A percentile compares a stretch with the other conserved stretches of the same genome.
These are phyloP conservation scores for Oreochromis mossambicus DNA, from an alignment of 2,797 vertebrate species.

Conservation along the genomic window DNA sequence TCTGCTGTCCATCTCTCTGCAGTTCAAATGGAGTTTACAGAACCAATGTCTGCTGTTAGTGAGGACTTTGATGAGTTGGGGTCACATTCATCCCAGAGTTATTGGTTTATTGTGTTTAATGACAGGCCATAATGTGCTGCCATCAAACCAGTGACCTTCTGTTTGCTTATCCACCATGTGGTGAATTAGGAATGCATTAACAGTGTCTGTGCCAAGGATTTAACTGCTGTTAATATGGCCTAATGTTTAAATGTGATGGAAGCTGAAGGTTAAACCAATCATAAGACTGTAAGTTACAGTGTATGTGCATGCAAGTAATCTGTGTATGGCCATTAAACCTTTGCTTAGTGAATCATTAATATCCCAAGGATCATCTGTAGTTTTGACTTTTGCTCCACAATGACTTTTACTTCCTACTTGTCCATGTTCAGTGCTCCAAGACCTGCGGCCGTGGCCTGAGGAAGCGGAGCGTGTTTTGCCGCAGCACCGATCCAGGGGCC, in stretches of 20 bases:
- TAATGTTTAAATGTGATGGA: background rate
- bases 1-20: constrained; percentile 8
- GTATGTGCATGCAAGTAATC: background rate
- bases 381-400: background rate
- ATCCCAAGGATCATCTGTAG: background rate
- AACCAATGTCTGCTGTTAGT: background rate
- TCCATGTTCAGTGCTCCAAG: constrained; percentile 86
- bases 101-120: constrained; percentile 58
- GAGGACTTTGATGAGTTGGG: constrained; percentile 21
- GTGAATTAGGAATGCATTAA: constrained; percentile 27
- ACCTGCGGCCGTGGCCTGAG: constrained; percentile 89
- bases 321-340: background rate
- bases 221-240: constrained; percentile 15
- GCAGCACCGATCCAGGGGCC: constrained; percentile 69
- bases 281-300: background rate
- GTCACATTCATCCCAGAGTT: constrained; percentile 48
- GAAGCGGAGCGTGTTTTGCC: constrained; percentile 87
- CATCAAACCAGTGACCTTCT: constrained; percentile 49
- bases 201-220: constrained; percentile 15
- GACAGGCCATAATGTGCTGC: constrained; percentile 40
- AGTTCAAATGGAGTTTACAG: constrained; percentile 38
- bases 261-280: constrained; percentile 44
- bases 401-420: background rate
- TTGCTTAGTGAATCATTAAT: background rate
- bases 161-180: constrained; percentile 22